Percentiles rank a stretch among this genome's conserved stretches.
These are phyloP conservation scores for Eilema caniola DNA, from an alignment of 2,888 invertebrate species.

Conservation along the genomic window DNA sequence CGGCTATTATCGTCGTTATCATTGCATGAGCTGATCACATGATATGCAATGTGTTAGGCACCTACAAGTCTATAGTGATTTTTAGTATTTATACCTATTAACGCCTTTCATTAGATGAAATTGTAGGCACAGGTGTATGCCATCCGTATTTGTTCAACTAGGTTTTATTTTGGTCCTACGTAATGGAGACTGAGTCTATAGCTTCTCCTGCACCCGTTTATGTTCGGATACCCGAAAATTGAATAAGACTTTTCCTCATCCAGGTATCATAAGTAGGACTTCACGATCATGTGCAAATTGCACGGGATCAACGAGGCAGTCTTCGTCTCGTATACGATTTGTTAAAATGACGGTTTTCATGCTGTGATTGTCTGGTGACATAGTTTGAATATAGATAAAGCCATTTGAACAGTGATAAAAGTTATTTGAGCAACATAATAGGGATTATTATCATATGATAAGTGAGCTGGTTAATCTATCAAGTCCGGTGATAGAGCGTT, in stretches of 20 bases:
- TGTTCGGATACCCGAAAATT: not conserved
- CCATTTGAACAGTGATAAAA: constrained; percentile 5
- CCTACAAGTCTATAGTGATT: not conserved
- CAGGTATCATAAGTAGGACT: not conserved
- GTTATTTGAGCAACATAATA: not conserved
- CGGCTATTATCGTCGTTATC: constrained; percentile 3
- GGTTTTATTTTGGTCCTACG: not conserved
- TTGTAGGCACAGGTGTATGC: not conserved
- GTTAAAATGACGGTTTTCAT: not conserved
- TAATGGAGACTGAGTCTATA: not conserved
- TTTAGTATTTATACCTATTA: not conserved
- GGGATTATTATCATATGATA: constrained; percentile 4
- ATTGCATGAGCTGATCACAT: constrained; percentile 11
- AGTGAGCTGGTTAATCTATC: not conserved
- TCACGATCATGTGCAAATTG: not conserved
- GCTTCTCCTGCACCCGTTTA: not conserved
- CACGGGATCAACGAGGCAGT: not conserved
- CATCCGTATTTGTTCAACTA: not conserved
- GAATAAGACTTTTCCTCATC: not conserved
- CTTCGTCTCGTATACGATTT: not conserved
- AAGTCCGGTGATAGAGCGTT: not conserved
- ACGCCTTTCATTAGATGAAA: not conserved
- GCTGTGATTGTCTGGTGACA: not conserved
- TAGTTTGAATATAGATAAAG: not conserved
- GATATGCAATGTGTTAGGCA: constrained; percentile 10